A percentile compares a stretch with the other conserved stretches of the same genome.
Evolutionary conservation across 64 coral and sea anemone species (phyloP).

Genomic region (Montipora sp.): DNA sequence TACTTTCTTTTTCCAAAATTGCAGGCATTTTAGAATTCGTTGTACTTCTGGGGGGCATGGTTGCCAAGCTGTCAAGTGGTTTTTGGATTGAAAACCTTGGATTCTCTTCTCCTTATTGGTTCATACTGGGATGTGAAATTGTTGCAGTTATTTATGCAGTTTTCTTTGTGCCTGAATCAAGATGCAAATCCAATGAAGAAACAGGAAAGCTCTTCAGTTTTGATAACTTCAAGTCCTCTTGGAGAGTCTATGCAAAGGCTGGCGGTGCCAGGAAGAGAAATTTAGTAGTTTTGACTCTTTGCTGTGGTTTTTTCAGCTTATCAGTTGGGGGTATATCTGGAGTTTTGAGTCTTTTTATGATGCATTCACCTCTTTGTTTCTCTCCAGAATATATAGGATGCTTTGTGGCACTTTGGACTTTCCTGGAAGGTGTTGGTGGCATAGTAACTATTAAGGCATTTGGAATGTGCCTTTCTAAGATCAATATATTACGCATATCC

Average conservation of each 20-base stretch:
- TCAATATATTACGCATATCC: constrained; percentile 59
- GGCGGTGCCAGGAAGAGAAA: constrained; percentile 28
- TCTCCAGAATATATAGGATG: constrained; percentile 79
- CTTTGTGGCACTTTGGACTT: constrained; percentile 56
- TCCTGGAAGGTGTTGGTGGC: constrained; percentile 65
- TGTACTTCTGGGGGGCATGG: constrained; percentile 74
- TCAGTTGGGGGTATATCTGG: neutral
- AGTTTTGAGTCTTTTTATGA: constrained; percentile 63
- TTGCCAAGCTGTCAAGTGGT: constrained; percentile 82
- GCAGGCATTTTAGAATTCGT: constrained; percentile 77
- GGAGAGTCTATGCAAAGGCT: constrained; percentile 43
- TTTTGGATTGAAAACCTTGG: constrained; percentile 68
- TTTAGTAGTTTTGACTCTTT: constrained; percentile 66
- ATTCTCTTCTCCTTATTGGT: constrained; percentile 62
- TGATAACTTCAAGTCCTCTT: constrained; percentile 37
- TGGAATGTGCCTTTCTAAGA: constrained; percentile 59
- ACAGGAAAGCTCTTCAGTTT: constrained; percentile 24
- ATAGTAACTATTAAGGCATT: constrained; percentile 76
- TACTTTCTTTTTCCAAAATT: neutral
- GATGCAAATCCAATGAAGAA: neutral
- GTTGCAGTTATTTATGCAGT: constrained; percentile 19
- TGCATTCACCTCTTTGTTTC: constrained; percentile 85
- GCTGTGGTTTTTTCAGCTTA: constrained; percentile 1
- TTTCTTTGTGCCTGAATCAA: constrained; percentile 74
- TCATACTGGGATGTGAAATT: constrained; percentile 55